Evolutionary conservation across 2,797 vertebrate genomes (phyloP), one percentile per base, ranked within the genome.

Genomic region (Acipenser oxyrinchus): DNA sequence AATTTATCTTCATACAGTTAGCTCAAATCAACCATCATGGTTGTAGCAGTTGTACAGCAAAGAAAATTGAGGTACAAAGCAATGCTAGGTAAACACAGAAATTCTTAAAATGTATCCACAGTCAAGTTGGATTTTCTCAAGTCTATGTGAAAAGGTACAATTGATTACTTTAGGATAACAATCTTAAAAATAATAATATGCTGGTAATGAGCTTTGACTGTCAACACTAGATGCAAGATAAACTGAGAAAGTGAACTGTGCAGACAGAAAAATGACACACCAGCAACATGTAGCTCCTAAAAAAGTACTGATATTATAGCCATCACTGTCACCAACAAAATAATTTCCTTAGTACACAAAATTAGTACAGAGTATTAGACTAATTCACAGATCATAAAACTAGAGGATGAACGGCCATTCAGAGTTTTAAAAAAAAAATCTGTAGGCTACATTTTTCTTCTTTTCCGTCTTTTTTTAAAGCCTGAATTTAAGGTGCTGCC

Each of bases 321-420:
- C 12, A 13, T 13, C 8, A 58, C 55, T 7, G 7, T n/a, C 7
- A 7, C 10, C 6, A 11, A 58, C 11, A 58, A 58, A 58, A 58
- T 11, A 13, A 58, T n/a, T 37, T 58, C 10, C 55, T 58, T 7
- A 58, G 37, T n/a, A 11, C 6, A 58, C 6, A 7, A n/a, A n/a
- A 58, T 11, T 11, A 58, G 55, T n/a, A 58, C 10, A 11, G 12
- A 58, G 12, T n/a, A 11, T 13, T 58, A 4, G 55, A 58, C 12
- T 58, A 58, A 58, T n/a, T 58, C 55, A 58, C 55, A 58, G 37
- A n/a, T 58, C 7, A n/a, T 58, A n/a, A 58, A n/a, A 11, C 55
- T 58, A 58, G 15, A 13, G 37, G 37, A 37, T 37, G 55, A 58
- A n/a, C 55, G 6, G 55, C 55, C 55, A 37, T 37, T 37, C 37